These are phyloP conservation scores for Bos taurus DNA, from an alignment of 2,113 vertebrate genomes.

Conservation along the genomic window DNA sequence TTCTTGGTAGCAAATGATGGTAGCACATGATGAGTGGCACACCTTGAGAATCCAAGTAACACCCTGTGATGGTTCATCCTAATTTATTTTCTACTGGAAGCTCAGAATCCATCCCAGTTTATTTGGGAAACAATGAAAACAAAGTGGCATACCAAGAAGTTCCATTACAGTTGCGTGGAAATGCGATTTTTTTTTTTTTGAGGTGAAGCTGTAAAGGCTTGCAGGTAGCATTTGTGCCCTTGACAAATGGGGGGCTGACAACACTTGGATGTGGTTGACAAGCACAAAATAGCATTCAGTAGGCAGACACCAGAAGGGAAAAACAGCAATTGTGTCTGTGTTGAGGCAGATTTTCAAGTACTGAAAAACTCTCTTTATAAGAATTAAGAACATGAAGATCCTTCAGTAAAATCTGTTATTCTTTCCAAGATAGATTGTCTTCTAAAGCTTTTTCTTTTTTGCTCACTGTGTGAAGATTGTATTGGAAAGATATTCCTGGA, in stretches of 20 bases:
- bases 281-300: background rate
- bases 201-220: background rate
- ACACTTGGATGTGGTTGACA: background rate
- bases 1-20: background rate
- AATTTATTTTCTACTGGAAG: background rate
- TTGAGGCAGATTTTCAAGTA: background rate
- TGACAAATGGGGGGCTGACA: constrained; percentile 11
- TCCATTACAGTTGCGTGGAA: background rate
- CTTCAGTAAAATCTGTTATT: constrained; percentile 1
- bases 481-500: constrained; percentile 41
- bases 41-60: background rate
- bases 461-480: background rate
- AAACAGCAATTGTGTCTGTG: background rate
- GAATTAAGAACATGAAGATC: constrained; percentile 8
- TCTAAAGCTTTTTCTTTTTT: constrained; percentile 38
- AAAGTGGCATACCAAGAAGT: background rate
- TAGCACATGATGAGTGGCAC: background rate
- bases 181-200: background rate
- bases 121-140: background rate
- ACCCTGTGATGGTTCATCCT: background rate
- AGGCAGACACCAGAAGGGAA: background rate
- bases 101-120: background rate
- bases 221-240: background rate
- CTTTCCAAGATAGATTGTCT: constrained; percentile 51
- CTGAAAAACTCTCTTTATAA: background rate